Evolutionary conservation across 2,888 invertebrate genomes (phyloP).

Genomic region (Callimorpha dominula): DNA sequence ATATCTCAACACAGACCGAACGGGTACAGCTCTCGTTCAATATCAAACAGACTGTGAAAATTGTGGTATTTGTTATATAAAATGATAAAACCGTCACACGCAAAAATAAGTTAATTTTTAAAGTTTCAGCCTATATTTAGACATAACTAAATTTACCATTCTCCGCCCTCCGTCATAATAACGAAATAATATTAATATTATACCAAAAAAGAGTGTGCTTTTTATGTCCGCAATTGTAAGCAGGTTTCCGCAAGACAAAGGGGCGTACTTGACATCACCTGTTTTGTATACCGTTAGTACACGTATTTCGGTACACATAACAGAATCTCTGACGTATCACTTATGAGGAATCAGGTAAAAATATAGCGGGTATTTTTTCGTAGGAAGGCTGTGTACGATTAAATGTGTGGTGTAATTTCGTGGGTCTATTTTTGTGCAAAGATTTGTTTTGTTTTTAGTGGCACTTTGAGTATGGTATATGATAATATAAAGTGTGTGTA

Average conservation of each 20-base stretch:
- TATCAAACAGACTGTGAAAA: not conserved
- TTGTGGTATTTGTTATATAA: no score
- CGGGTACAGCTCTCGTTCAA: not conserved
- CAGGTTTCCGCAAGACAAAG: conserved; percentile 51
- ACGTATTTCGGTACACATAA: conserved; percentile 29
- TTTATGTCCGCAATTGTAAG: conserved; percentile 47
- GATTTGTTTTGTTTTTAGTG: conserved; percentile 6
- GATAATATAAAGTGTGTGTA: not conserved
- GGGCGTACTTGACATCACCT: conserved; percentile 55
- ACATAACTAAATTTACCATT: not conserved
- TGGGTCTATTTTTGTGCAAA: conserved; percentile 17
- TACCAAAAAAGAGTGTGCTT: conserved; percentile 15
- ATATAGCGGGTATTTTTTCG: conserved; percentile 23
- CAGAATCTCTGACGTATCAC: conserved; percentile 25
- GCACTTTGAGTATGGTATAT: not conserved
- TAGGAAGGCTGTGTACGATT: conserved; percentile 5
- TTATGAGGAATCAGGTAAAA: conserved; percentile 33
- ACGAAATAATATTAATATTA: conserved; percentile 3
- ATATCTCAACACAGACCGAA: not conserved
- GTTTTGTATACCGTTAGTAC: conserved; percentile 37
- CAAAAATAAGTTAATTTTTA: no score
- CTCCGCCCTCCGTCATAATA: not conserved
- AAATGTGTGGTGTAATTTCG: conserved; percentile 11
- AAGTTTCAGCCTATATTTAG: no score
- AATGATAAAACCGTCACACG: no score